Percentiles rank a stretch among this genome's conserved stretches.
Evolutionary conservation across 2,888 invertebrate species (phyloP).

Genomic region (Pomacea canaliculata): DNA sequence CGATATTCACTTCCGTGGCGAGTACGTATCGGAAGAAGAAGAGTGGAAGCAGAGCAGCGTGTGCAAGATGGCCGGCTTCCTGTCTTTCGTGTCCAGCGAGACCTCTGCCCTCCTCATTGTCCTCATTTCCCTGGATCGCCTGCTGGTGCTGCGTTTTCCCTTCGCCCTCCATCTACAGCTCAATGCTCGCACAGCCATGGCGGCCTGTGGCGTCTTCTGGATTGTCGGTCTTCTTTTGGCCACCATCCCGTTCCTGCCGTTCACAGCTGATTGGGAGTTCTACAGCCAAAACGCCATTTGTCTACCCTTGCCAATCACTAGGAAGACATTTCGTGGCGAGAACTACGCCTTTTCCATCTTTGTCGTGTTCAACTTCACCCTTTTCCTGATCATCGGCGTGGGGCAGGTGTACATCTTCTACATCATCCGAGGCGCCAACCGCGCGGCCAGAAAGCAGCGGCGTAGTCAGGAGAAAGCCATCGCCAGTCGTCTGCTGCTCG

Average conservation of each 20-base stretch:
- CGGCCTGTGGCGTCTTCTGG: constrained; percentile 51
- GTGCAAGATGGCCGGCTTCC: constrained; percentile 47
- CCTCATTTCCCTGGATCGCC: constrained; percentile 76
- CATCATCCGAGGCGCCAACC: constrained; percentile 32
- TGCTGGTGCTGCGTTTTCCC: constrained; percentile 76
- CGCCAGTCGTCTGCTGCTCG: constrained; percentile 27
- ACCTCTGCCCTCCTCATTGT: constrained; percentile 76
- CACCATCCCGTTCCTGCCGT: constrained; percentile 45
- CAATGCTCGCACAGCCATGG: constrained; percentile 42
- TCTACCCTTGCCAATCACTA: constrained; percentile 65
- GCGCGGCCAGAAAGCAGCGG: neutral
- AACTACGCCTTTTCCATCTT: constrained; percentile 64
- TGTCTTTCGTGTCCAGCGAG: constrained; percentile 72
- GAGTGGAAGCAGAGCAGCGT: constrained; percentile 42
- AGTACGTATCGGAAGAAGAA: constrained; percentile 43
- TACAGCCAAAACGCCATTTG: constrained; percentile 61
- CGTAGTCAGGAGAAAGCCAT: constrained; percentile 21
- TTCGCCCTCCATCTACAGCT: constrained; percentile 61
- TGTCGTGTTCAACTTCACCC: constrained; percentile 59
- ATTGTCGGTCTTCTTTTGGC: constrained; percentile 50
- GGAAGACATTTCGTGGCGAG: constrained; percentile 63
- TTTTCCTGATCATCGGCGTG: constrained; percentile 58
- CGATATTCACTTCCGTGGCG: constrained; percentile 43
- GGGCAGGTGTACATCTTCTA: constrained; percentile 64
- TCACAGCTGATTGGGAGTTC: constrained; percentile 47